These are phyloP conservation scores for Psilopsiagon aurifrons DNA, from an alignment of 2,113 vertebrate genomes.

Conservation along the genomic window DNA sequence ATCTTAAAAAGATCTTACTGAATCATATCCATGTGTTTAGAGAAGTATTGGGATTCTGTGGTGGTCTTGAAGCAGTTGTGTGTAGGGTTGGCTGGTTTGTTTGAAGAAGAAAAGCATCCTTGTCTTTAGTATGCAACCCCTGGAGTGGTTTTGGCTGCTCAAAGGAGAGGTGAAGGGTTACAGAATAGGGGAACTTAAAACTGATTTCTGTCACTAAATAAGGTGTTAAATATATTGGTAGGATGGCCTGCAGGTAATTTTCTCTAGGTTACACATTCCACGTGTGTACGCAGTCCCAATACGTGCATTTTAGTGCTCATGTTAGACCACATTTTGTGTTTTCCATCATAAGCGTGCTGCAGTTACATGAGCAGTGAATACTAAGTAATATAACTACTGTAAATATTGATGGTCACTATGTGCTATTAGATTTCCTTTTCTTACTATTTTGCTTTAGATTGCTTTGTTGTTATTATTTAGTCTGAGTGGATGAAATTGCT, in stretches of 20 bases:
- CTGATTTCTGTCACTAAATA: background rate
- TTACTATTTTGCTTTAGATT: background rate
- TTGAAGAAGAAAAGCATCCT: background rate
- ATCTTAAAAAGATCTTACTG: background rate
- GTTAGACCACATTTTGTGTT: background rate
- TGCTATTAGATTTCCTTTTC: background rate
- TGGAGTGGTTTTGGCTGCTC: background rate
- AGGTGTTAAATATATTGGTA: rapidly evolving
- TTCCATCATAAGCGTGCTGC: background rate
- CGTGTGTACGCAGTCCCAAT: background rate
- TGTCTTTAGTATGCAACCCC: background rate
- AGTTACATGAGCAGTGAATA: background rate
- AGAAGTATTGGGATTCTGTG: background rate
- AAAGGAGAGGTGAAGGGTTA: background rate
- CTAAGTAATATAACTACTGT: background rate
- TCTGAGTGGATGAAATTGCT: background rate
- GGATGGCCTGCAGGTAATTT: background rate
- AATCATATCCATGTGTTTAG: background rate
- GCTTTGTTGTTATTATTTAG: background rate
- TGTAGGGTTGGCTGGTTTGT: background rate
- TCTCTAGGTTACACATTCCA: background rate
- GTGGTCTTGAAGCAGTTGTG: background rate
- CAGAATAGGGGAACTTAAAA: background rate
- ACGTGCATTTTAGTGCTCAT: background rate
- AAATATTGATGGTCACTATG: background rate